Evolutionary conservation across 2,797 vertebrate genomes (phyloP).

Genomic region (Austrolebias charrua): DNA sequence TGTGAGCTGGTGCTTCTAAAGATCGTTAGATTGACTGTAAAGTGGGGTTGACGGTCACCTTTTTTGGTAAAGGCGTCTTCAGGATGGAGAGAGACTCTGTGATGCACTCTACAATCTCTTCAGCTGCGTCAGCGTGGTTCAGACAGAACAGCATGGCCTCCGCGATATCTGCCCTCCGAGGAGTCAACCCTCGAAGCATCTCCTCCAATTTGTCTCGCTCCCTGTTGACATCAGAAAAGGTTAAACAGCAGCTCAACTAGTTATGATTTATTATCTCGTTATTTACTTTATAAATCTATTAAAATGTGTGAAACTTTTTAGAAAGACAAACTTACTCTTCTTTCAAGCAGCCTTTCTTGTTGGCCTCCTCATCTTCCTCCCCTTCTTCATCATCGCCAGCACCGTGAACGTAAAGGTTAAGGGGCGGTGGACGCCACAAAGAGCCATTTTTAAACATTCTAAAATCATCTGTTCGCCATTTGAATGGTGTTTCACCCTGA

Average conservation of each 20-base stretch:
- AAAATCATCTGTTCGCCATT: slow-evolving; percentile 97
- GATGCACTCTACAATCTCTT: slow-evolving; percentile 97
- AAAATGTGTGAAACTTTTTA: not conserved
- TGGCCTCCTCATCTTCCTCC: slow-evolving; percentile 88
- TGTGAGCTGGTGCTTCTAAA: not conserved
- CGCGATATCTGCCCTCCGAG: slow-evolving; percentile 92
- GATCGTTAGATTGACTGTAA: accelerated
- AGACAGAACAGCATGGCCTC: slow-evolving; percentile 98
- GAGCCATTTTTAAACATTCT: slow-evolving; percentile 99
- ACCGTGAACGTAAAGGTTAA: slow-evolving; percentile 96
- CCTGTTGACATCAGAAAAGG: slow-evolving; percentile 69
- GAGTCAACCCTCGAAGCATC: slow-evolving; percentile 90
- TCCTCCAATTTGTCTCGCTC: slow-evolving; percentile 98
- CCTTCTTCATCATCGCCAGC: slow-evolving; percentile 93
- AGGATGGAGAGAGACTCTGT: slow-evolving; percentile 95
- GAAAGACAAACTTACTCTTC: slow-evolving; percentile 85
- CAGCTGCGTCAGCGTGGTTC: slow-evolving; percentile 93
- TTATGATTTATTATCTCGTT: too few species aligned
- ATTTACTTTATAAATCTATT: not conserved
- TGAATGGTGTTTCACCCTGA: slow-evolving; percentile 94
- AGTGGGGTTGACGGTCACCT: slow-evolving; percentile 72
- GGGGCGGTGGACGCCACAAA: slow-evolving; percentile 93
- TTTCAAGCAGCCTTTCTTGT: slow-evolving; percentile 95
- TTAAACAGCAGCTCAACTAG: not conserved
- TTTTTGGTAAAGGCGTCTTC: slow-evolving; percentile 98